Evolutionary conservation across 2,888 invertebrate genomes (phyloP).

Genomic region (Agrochola circellaris): DNA sequence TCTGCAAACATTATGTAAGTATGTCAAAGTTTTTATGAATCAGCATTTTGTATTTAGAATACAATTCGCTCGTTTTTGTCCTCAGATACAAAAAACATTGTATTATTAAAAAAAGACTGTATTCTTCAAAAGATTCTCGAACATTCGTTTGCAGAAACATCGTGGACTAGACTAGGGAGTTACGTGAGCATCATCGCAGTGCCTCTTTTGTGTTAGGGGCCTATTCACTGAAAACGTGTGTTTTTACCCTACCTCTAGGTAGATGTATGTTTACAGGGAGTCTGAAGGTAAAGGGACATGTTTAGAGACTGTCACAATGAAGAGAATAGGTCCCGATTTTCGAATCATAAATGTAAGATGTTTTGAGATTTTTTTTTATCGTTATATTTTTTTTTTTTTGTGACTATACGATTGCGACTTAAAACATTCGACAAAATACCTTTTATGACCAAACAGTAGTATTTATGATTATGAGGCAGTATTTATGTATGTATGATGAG

Average conservation of each 20-base stretch:
- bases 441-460: not conserved
- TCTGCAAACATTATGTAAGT: not conserved
- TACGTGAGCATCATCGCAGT: constrained; percentile 60
- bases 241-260: constrained; percentile 37
- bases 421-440: not conserved
- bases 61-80: constrained; percentile 19
- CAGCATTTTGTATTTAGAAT: constrained; percentile 35
- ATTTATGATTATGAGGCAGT: too few relatives aligned
- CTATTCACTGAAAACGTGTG: constrained; percentile 57
- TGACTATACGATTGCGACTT: not conserved
- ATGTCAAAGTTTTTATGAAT: not conserved
- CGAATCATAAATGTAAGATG: not conserved
- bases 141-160: constrained; percentile 51
- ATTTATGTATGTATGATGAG: too few relatives aligned
- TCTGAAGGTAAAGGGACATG: constrained; percentile 31
- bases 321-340: not conserved
- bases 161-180: constrained; percentile 34
- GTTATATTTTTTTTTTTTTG: not conserved
- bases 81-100: constrained; percentile 22
- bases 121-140: constrained; percentile 62
- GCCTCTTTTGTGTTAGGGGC: constrained; percentile 56
- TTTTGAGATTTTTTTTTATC: not conserved
- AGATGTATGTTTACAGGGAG: not conserved
- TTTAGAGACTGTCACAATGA: constrained; percentile 20
- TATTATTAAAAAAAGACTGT: constrained; percentile 43